A percentile compares a stretch with the other conserved stretches of the same genome.
These are phyloP conservation scores for Plectrocnemia conspersa DNA, from an alignment of 1,140 invertebrate species.

Conservation along the genomic window DNA sequence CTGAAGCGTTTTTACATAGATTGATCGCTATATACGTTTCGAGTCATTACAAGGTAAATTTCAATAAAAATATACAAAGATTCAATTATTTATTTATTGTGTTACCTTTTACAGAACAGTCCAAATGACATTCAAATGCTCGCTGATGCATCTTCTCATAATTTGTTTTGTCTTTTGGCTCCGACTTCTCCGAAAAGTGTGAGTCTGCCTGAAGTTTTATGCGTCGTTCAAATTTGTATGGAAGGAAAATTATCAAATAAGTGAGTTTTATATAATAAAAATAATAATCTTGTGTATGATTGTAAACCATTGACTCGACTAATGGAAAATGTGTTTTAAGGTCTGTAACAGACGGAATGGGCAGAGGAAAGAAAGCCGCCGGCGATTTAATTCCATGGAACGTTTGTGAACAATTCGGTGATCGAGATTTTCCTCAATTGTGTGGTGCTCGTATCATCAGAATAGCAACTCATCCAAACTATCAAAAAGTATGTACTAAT, in stretches of 20 bases:
- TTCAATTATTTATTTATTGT: slow-evolving; percentile 24
- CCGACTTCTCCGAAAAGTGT: slow-evolving; percentile 70
- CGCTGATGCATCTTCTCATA: slow-evolving; percentile 97
- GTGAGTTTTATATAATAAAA: slow-evolving; percentile 31
- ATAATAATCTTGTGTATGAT: not conserved
- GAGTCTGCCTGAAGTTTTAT: slow-evolving; percentile 83
- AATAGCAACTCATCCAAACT: slow-evolving; percentile 97
- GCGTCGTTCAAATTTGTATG: slow-evolving; percentile 89
- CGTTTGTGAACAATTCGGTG: slow-evolving; percentile 92
- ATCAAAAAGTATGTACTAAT: slow-evolving; percentile 78
- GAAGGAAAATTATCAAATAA: slow-evolving; percentile 90
- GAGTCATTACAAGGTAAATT: slow-evolving; percentile 89
- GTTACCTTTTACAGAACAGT: slow-evolving; percentile 67
- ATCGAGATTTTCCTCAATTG: slow-evolving; percentile 87
- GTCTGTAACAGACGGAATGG: slow-evolving; percentile 72
- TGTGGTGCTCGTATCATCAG: slow-evolving; percentile 89
- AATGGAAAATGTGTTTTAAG: slow-evolving; percentile 32
- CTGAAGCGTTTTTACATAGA: slow-evolving; percentile 90
- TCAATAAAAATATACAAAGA: not conserved
- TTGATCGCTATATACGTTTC: slow-evolving; percentile 92
- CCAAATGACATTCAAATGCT: slow-evolving; percentile 99
- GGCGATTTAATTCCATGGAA: slow-evolving; percentile 99
- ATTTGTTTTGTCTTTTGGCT: slow-evolving; percentile 92
- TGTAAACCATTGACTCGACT: not conserved
- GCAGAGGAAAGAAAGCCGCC: slow-evolving; percentile 80